Evolutionary conservation across 1,140 invertebrate genomes (phyloP).

Genomic region (Lamellibrachia luymesi): DNA sequence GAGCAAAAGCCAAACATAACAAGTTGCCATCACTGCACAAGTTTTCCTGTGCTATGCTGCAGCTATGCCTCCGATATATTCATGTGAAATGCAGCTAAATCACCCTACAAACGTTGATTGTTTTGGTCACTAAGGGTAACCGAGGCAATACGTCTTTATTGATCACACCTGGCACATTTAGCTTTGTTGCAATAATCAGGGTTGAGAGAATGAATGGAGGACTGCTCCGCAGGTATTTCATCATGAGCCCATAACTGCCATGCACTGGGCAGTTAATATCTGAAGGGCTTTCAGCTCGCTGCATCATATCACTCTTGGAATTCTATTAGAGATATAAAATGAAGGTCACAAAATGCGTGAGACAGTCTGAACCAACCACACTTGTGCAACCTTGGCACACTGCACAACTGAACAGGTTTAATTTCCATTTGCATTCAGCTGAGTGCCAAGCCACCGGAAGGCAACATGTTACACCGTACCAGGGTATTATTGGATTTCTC

Average conservation of each 20-base stretch:
- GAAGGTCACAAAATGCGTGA: neutral
- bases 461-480: too few species aligned
- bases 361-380: neutral
- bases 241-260: neutral
- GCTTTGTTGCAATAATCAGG: neutral
- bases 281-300: neutral
- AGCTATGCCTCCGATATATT: neutral
- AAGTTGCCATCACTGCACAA: neutral
- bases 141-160: neutral
- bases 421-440: too few species aligned
- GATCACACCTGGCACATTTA: neutral
- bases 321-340: neutral
- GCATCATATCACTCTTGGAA: neutral
- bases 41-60: neutral
- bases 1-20: neutral
- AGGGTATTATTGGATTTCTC: too few species aligned
- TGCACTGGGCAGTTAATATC: neutral
- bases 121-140: neutral
- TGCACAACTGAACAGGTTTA: too few species aligned
- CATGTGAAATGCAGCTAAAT: neutral
- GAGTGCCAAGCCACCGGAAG: too few species aligned
- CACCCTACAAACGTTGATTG: neutral
- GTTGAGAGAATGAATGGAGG: neutral
- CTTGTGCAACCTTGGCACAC: too few species aligned
- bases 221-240: neutral